phyloP scores from a whole-genome alignment of 2,888 invertebrate genomes.

The Deilephila elpenor region DNA sequence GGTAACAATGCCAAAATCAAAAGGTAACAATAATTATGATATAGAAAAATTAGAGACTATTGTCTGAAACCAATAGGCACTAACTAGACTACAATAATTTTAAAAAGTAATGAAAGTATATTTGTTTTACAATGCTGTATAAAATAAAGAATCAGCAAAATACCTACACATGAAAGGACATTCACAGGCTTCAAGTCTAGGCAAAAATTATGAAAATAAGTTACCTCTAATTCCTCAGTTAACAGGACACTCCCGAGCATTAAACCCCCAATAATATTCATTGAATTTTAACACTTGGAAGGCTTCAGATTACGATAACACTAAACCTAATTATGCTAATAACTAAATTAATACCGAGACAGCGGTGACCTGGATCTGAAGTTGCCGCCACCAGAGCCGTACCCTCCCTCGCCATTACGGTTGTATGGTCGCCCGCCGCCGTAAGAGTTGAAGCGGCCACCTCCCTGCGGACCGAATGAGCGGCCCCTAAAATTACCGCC shows the following conservation, averaged over 20 bases:
- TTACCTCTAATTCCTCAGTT: conserved; percentile 77
- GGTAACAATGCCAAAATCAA: too few species aligned
- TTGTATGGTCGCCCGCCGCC: conserved; percentile 71
- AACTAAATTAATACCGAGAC: conserved; percentile 80
- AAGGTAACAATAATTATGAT: too few species aligned
- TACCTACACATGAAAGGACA: background rate
- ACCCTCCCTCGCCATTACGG: conserved; percentile 77
- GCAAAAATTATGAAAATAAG: conserved; percentile 34
- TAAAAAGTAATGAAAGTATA: too few species aligned
- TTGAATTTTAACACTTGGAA: conserved; percentile 82
- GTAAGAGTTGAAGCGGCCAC: conserved; percentile 42
- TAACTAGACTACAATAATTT: too few species aligned
- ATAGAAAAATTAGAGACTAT: too few species aligned
- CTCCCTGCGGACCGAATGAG: conserved; percentile 81
- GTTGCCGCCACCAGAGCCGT: conserved; percentile 76
- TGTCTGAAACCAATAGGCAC: too few species aligned
- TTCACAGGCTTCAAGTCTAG: background rate
- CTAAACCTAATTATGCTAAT: conserved; percentile 80
- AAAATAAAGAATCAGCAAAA: conserved; percentile 5
- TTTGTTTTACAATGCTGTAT: background rate
- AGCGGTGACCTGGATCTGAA: conserved; percentile 83
- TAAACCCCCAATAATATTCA: conserved; percentile 77
- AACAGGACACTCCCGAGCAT: conserved; percentile 77
- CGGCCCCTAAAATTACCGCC: conserved; percentile 82
- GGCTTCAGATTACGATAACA: conserved; percentile 84